Percentiles rank a stretch among this genome's conserved stretches.
Conservation (phyloP, 2,888 invertebrate species). For the Netelia fuscicornis region DNA sequence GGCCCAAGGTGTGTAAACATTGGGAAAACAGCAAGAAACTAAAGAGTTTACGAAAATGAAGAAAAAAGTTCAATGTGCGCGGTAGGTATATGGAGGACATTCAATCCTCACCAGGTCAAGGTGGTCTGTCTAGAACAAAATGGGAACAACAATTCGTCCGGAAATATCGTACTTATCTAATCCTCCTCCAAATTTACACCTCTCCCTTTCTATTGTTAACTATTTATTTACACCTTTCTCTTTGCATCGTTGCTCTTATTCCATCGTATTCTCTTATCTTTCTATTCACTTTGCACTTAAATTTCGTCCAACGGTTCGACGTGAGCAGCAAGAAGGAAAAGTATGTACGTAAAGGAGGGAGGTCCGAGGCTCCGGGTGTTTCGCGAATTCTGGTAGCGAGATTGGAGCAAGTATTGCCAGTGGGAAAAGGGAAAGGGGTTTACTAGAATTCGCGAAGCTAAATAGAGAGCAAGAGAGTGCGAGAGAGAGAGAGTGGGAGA, state of each 20-base stretch:
- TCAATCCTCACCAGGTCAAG: no score
- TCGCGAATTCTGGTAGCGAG: conserved; percentile 55
- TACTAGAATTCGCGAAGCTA: conserved; percentile 27
- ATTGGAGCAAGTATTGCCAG: conserved; percentile 33
- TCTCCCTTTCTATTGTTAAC: background rate
- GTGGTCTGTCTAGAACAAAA: no score
- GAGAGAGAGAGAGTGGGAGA: conserved; percentile 20
- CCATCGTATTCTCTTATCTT: conserved; percentile 27
- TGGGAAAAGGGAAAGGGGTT: conserved; percentile 27
- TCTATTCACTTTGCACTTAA: conserved; percentile 50
- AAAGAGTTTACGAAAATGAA: no score
- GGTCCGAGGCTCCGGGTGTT: conserved; percentile 48
- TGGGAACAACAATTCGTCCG: no score
- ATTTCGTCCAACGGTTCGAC: conserved; percentile 12
- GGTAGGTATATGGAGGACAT: no score
- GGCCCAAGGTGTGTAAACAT: no score
- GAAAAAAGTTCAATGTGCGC: no score
- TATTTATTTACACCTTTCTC: no score
- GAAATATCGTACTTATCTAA: no score
- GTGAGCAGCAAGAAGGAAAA: conserved; percentile 35
- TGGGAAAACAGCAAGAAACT: no score
- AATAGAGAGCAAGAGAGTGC: conserved; percentile 37
- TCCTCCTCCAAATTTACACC: background rate
- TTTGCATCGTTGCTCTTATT: background rate
- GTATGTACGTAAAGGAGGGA: conserved; percentile 11